A percentile compares a stretch with the other conserved stretches of the same genome.
phyloP scores from a whole-genome alignment of 2,797 vertebrate species.

The Acrossocheilus wenchowensis region DNA sequence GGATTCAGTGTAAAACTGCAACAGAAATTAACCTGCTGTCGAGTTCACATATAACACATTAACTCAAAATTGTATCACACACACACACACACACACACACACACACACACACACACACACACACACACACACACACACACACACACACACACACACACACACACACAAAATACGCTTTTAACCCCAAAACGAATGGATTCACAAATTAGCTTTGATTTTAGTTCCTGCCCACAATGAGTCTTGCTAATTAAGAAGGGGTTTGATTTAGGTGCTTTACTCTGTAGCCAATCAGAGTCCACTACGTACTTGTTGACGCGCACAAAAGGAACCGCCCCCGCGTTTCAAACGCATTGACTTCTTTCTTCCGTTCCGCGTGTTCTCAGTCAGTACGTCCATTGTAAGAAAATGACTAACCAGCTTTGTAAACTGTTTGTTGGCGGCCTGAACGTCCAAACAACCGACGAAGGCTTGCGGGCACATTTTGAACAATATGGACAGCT shows the following conservation, averaged over 20 bases:
- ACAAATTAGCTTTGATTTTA: background rate
- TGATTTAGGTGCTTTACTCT: background rate
- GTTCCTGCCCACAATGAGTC: background rate
- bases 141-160: too few relatives aligned
- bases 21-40: background rate
- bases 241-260: background rate
- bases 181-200: background rate
- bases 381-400: conserved; percentile 16
- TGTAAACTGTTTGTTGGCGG: conserved; percentile 88
- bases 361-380: conserved; percentile 2
- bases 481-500: conserved; percentile 85
- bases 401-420: conserved; percentile 70
- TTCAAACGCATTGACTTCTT: conserved; percentile 27
- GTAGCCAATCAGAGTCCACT: conserved; percentile 24
- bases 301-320: background rate
- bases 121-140: too few relatives aligned
- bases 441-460: conserved; percentile 86
- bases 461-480: conserved; percentile 83
- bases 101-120: too few relatives aligned
- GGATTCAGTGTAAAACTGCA: background rate
- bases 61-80: background rate
- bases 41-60: background rate
- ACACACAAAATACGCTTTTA: background rate
- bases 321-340: conserved; percentile 18
- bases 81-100: too few relatives aligned